phyloP scores from a whole-genome alignment of 2,888 invertebrate genomes.

The Synergus umbraculus region DNA sequence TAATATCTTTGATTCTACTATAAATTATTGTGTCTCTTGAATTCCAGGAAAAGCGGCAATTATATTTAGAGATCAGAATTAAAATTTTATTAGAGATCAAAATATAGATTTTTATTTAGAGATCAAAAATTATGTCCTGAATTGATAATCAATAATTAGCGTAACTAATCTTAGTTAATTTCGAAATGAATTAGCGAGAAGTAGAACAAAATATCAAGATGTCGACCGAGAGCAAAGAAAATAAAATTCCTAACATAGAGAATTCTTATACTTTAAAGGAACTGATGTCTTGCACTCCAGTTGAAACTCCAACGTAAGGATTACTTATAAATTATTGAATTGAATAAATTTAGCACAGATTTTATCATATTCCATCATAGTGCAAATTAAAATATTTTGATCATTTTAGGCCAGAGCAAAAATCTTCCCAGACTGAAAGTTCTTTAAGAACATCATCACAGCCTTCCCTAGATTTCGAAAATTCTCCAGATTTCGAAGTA shows the following conservation, averaged over 20 bases:
- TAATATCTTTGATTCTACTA: no score
- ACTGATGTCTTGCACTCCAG: slow-evolving; percentile 74
- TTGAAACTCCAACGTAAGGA: slow-evolving; percentile 68
- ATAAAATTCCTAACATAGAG: slow-evolving; percentile 95
- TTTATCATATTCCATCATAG: not conserved
- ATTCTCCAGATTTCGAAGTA: slow-evolving; percentile 71
- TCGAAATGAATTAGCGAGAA: not conserved
- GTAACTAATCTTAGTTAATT: not conserved
- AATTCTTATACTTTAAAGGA: slow-evolving; percentile 76
- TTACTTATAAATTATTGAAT: slow-evolving; percentile 17
- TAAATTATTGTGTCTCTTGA: no score
- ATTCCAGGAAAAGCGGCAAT: no score
- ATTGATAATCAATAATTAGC: not conserved
- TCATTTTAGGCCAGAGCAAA: slow-evolving; percentile 65
- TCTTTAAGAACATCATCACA: slow-evolving; percentile 71
- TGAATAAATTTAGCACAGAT: not conserved
- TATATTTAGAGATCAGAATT: no score
- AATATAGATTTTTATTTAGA: no score
- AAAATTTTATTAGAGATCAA: no score
- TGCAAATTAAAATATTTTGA: not conserved
- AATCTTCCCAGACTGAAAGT: slow-evolving; percentile 65
- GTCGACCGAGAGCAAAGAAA: slow-evolving; percentile 92
- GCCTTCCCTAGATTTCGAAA: slow-evolving; percentile 68
- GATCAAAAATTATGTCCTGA: no score
- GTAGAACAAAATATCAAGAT: slow-evolving; percentile 60